Evolutionary conservation across 2,113 vertebrate genomes (phyloP).

Genomic region (Pitta sordida): DNA sequence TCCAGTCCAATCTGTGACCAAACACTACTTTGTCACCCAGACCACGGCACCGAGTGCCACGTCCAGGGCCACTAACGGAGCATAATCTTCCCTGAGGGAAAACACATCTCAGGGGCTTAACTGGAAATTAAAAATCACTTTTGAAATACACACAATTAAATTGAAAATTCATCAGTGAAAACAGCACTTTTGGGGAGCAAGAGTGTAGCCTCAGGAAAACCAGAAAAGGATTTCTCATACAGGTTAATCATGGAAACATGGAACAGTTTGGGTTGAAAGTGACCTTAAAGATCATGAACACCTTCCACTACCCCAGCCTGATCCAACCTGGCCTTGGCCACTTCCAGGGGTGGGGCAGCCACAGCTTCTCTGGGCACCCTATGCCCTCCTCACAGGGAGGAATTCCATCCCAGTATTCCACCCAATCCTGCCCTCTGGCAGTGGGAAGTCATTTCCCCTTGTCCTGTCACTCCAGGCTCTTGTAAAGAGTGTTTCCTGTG

Average conservation of each 20-base stretch:
- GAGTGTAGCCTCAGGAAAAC: background rate
- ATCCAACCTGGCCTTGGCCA: background rate
- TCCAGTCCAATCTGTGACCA: fast-evolving
- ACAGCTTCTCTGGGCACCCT: no score
- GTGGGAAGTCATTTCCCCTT: no score
- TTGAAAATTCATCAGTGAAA: background rate
- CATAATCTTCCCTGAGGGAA: background rate
- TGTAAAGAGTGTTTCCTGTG: no score
- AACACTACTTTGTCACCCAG: background rate
- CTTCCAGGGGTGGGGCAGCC: no score
- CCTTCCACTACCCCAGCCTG: fast-evolving
- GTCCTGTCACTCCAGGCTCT: no score
- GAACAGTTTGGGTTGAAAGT: background rate
- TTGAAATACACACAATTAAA: background rate
- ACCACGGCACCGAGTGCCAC: fast-evolving
- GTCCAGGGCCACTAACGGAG: background rate
- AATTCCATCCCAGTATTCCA: no score
- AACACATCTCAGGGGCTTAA: background rate
- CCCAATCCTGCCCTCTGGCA: no score
- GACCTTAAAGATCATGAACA: background rate
- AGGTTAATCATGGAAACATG: background rate
- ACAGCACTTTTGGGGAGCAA: background rate
- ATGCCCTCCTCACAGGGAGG: no score
- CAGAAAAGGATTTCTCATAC: background rate
- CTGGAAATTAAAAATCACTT: background rate